These are phyloP conservation scores for Danio kyathit DNA, from an alignment of 2,797 vertebrate species.

Conservation along the genomic window DNA sequence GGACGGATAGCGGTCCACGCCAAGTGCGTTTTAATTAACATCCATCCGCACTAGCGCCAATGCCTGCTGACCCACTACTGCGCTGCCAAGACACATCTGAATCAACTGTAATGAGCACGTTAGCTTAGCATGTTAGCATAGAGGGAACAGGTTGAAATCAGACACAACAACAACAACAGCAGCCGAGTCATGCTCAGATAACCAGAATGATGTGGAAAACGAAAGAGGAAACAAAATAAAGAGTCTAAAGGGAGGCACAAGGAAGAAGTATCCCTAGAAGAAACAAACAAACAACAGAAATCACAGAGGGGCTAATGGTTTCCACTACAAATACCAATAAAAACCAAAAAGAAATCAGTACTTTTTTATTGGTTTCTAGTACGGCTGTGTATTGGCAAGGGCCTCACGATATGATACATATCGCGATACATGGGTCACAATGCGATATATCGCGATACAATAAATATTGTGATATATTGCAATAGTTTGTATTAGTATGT, in stretches of 20 bases:
- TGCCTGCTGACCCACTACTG: slow-evolving; percentile 49
- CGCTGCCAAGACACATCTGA: slow-evolving; percentile 69
- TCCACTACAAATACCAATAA: too few relatives aligned
- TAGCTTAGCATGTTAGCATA: slow-evolving; percentile 41
- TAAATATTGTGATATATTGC: too few relatives aligned
- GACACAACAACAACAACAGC: background rate
- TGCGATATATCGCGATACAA: too few relatives aligned
- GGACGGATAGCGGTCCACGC: slow-evolving; percentile 72
- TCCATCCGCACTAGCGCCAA: slow-evolving; percentile 62
- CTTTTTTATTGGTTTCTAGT: too few relatives aligned
- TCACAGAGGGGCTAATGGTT: too few relatives aligned
- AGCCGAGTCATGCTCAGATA: slow-evolving; percentile 32
- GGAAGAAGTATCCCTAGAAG: background rate
- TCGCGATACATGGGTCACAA: too few relatives aligned
- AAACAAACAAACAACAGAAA: too few relatives aligned
- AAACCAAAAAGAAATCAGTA: too few relatives aligned
- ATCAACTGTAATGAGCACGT: slow-evolving; percentile 73
- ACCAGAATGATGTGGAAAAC: background rate
- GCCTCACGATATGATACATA: too few relatives aligned
- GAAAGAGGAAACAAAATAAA: background rate
- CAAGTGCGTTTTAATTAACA: slow-evolving; percentile 74
- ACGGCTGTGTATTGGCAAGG: too few relatives aligned
- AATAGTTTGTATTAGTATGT: too few relatives aligned
- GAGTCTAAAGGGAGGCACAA: background rate
- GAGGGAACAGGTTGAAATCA: slow-evolving; percentile 34